Evolutionary conservation across 2,888 invertebrate species (phyloP), one percentile per base, ranked within the genome.

Genomic region (Drosophila formosana): DNA sequence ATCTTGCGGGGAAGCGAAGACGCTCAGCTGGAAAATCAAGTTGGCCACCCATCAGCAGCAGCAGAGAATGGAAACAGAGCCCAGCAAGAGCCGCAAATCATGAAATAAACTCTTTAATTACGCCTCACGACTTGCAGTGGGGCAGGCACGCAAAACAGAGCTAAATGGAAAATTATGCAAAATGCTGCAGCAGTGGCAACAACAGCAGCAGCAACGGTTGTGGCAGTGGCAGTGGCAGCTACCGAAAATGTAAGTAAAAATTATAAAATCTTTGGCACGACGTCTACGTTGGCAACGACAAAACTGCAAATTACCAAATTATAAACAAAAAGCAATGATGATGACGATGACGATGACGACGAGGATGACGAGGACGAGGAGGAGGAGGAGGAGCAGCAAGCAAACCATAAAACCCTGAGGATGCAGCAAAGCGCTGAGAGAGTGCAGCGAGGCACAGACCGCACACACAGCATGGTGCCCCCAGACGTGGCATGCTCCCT

Each of bases 81-180:
- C 73, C 74, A 58, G 66, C 37, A 55, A 69, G 71, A 56, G 56
- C 88, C 70, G 72, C 83, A 83, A 83, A 83, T 88, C 83, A 83
- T 88, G 88, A 82, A 88, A 86, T 83, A 83, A 88, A 86, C 83
- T 86, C 88, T 83, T 88, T 83, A 83, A 88, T 83, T 83, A 88
- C 88, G 80, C 78, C 83, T 88, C 83, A 88, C 83, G 88, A 88
- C 80, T 85, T 80, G 67, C 68, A 58, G 30, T 45, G 30, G 43
- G 18, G 60, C 9, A 32, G 28, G 52, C 50, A 47, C 80, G 80
- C 72, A 61, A 52, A 61, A 53, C 60, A 70, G 55, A 64, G 71
- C 72, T 78, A 82, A 87, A 83, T 84, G 81, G 87, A 80, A 85
- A 85, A 87, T 87, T 85, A 85, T 85, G 85, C 85, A 85, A 85